Evolutionary conservation across 2,113 vertebrate genomes (phyloP).

Genomic region (Corythaeola cristata): DNA sequence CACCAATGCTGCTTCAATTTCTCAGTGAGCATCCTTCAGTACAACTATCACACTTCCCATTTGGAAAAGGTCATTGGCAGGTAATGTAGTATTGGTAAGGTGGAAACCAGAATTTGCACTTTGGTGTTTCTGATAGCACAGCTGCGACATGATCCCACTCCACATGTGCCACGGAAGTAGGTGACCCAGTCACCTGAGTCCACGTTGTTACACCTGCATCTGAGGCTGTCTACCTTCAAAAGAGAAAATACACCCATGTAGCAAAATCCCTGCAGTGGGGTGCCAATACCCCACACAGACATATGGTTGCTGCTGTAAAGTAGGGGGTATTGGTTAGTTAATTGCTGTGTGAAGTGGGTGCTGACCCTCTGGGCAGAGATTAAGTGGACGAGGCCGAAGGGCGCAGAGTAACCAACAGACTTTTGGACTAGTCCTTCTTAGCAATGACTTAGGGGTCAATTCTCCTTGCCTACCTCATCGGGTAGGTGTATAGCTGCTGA

Average conservation of each 20-base stretch:
- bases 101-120: background rate
- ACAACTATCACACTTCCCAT: background rate
- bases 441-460: background rate
- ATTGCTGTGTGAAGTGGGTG: background rate
- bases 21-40: background rate
- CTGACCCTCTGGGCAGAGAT: background rate
- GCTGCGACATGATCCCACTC: background rate
- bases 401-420: background rate
- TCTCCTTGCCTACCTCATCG: background rate
- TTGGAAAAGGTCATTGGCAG: background rate
- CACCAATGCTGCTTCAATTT: background rate
- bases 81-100: background rate
- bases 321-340: background rate
- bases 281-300: background rate
- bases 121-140: background rate
- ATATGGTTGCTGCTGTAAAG: background rate
- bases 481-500: background rate
- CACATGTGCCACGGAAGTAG: rapidly evolving
- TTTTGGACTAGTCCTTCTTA: background rate
- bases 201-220: rapidly evolving
- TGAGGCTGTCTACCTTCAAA: background rate
- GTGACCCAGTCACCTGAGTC: too few species aligned
- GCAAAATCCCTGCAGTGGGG: background rate
- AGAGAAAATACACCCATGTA: background rate
- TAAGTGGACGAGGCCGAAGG: rapidly evolving